Base-by-base conservation (phyloP, 2,113 vertebrate species). In the Anguilla rostrata region DNA sequence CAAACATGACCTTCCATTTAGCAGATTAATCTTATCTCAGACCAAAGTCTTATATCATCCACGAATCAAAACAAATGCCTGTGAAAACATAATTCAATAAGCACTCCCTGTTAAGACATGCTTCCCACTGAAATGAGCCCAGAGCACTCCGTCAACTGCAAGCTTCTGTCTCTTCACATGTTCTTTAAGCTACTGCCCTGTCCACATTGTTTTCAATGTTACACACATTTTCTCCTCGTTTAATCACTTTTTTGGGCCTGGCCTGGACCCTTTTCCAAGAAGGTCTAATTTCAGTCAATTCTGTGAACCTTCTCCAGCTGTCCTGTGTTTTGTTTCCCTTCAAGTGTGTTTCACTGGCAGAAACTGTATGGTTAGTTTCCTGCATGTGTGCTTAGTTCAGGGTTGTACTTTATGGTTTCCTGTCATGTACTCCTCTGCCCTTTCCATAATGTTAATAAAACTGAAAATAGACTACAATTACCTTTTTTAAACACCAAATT, bases 1-100 rank as follows among this genome's bases (percentile, higher is more conserved):
- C 84, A 85, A 90, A 88, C 82, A 88, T 90, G 92, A 93, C 93
- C 91, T 95, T 93, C 91, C 90, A 91, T 89, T 91, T 91, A 92
- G 91, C 82, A 90, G 89, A 94, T 95, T 93, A 90, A 87, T 89
- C 89, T 87, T 86, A 82, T 90, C 90, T 14, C 85, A 84, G 88
- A 89, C 87, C 56, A 88, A 83, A 84, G 82, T 90, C 87, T 90
- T 90, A 88, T 89, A 91, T 89, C 91, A 90, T 92, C 86, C 84
- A 86, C 75, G 91, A 92, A 93, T 86, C 90, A 86, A 87, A 84
- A 78, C 87, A 87, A 92, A 90, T 81, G 56, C 88, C 88, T 53
- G 85, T 84, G 66, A 83, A 39, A 49, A 82, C 85, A 82, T 91
- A 91, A 95, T 91, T 94, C 85, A 92, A 93, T 93, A 93, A 94